Conservation (phyloP, 2,113 vertebrate species). For the Tragelaphus strepsiceros region DNA sequence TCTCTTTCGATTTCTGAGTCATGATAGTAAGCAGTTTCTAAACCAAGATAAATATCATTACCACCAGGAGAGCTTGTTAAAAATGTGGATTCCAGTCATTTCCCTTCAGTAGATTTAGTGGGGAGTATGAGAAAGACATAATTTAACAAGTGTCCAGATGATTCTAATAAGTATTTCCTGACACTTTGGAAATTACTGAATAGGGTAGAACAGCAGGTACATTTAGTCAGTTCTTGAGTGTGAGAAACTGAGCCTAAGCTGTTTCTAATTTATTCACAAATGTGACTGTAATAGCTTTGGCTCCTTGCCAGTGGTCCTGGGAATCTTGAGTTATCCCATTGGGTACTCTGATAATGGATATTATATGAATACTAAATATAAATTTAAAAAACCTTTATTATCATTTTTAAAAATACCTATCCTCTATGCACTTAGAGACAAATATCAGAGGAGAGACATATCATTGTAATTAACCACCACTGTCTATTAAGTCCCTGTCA, state of each 20-base stretch:
- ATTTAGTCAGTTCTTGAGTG: neutral
- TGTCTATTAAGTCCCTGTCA: slow-evolving; percentile 14
- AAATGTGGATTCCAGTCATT: neutral
- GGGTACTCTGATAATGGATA: slow-evolving; percentile 47
- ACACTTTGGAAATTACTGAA: slow-evolving; percentile 30
- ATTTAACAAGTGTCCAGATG: slow-evolving; percentile 31
- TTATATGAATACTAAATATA: slow-evolving; percentile 57
- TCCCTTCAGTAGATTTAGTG: neutral
- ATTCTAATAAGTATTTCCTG: slow-evolving; percentile 35
- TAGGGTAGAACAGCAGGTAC: slow-evolving; percentile 7
- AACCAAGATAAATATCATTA: neutral
- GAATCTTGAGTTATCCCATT: slow-evolving; percentile 41
- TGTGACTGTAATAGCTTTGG: slow-evolving; percentile 62
- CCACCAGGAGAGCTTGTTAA: slow-evolving; percentile 27
- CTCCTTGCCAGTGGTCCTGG: slow-evolving; percentile 42
- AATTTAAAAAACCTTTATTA: slow-evolving; percentile 61
- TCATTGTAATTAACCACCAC: slow-evolving; percentile 51
- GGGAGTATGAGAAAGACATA: neutral
- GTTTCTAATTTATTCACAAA: slow-evolving; percentile 64
- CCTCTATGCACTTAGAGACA: slow-evolving; percentile 45
- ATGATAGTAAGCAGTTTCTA: neutral
- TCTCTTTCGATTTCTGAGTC: neutral
- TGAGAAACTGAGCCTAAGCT: slow-evolving; percentile 35
- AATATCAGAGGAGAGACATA: slow-evolving; percentile 53
- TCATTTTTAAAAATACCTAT: slow-evolving; percentile 23